Conservation (phyloP, 1,140 invertebrate species). For the Cydia splendana region DNA sequence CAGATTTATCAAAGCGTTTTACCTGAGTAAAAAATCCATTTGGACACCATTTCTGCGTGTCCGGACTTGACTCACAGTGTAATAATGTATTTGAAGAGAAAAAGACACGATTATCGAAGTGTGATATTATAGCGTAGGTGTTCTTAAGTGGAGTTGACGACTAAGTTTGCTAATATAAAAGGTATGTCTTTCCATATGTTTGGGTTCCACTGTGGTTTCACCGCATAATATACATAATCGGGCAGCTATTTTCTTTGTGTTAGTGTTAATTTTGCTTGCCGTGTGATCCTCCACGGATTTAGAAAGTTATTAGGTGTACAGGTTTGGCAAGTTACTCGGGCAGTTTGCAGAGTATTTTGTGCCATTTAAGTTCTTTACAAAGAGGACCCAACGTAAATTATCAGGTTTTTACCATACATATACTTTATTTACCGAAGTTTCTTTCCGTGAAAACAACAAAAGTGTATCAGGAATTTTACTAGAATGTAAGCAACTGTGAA, state of each 20-base stretch:
- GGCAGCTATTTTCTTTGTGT: constrained; percentile 9
- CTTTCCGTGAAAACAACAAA: constrained; percentile 3
- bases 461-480: background rate
- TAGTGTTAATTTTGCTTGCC: constrained; percentile 19
- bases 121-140: constrained; percentile 78
- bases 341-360: constrained; percentile 23
- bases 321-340: background rate
- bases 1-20: constrained; percentile 39
- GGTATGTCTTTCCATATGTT: constrained; percentile 60
- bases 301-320: constrained; percentile 20
- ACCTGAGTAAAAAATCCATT: constrained; percentile 53
- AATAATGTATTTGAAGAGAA: constrained; percentile 79
- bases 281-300: constrained; percentile 15
- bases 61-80: constrained; percentile 66
- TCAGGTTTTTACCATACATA: background rate
- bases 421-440: constrained; percentile 9
- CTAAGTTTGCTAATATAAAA: constrained; percentile 61
- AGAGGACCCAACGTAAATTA: background rate
- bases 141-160: constrained; percentile 62
- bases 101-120: constrained; percentile 74
- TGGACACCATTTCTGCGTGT: constrained; percentile 65
- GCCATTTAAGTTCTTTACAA: background rate
- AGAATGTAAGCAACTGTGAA: background rate
- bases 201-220: constrained; percentile 35
- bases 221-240: constrained; percentile 5